phyloP scores from a whole-genome alignment of 2,888 invertebrate species.

The Teleogryllus oceanicus region DNA sequence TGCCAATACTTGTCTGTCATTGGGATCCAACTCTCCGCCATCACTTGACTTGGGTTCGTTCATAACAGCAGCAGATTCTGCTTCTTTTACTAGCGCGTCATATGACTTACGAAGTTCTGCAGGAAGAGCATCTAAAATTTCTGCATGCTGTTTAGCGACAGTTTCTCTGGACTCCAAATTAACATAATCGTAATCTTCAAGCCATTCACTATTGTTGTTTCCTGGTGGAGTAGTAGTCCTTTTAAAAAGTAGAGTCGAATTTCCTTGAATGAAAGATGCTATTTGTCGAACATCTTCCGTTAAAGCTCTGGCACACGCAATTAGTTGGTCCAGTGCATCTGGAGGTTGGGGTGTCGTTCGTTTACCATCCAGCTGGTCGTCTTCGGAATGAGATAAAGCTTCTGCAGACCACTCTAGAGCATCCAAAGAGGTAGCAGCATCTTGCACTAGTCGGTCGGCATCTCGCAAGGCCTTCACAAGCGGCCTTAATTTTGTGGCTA shows the following conservation, averaged over 20 bases:
- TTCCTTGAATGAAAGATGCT: conserved; percentile 84
- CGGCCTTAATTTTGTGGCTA: conserved; percentile 70
- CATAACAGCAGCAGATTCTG: conserved; percentile 34
- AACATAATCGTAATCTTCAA: conserved; percentile 89
- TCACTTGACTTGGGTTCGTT: conserved; percentile 26
- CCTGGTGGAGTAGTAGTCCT: conserved; percentile 51
- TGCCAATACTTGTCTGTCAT: conserved; percentile 77
- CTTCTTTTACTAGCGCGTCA: conserved; percentile 70
- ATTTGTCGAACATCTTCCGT: conserved; percentile 86
- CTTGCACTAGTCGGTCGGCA: conserved; percentile 74
- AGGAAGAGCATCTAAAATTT: conserved; percentile 68
- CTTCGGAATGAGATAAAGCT: conserved; percentile 55
- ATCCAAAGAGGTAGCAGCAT: conserved; percentile 70
- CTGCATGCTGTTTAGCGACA: conserved; percentile 67
- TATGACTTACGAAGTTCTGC: conserved; percentile 69
- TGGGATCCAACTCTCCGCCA: conserved; percentile 58
- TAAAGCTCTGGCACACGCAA: conserved; percentile 80
- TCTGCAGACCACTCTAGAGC: conserved; percentile 75
- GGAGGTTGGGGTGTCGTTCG: conserved; percentile 46
- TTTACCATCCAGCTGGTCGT: conserved; percentile 45
- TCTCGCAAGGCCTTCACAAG: conserved; percentile 75
- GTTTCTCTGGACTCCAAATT: conserved; percentile 71
- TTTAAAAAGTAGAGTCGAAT: conserved; percentile 75
- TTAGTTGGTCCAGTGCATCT: conserved; percentile 84
- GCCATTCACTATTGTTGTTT: conserved; percentile 55